phyloP scores from a whole-genome alignment of 2,113 vertebrate species.

The Marcusenius ussheri region DNA sequence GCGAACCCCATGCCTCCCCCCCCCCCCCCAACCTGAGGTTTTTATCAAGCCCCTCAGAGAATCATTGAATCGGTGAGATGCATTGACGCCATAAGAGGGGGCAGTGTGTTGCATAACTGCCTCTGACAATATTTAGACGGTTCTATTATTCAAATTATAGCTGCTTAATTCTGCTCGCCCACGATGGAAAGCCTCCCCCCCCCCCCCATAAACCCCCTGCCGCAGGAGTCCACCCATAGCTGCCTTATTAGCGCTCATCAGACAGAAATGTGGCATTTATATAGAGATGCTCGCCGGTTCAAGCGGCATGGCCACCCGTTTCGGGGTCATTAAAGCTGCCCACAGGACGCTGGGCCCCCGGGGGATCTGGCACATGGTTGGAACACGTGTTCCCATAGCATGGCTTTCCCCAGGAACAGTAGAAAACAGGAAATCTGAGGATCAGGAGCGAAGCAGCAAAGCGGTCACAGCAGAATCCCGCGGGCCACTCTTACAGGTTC shows the following conservation, averaged over 20 bases:
- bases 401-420: background rate
- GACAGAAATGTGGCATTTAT: background rate
- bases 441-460: background rate
- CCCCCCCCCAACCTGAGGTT: background rate
- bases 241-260: background rate
- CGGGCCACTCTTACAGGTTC: background rate
- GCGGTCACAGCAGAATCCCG: background rate
- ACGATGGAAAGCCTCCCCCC: background rate
- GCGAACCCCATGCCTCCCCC: background rate
- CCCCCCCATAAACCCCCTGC: background rate
- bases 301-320: background rate
- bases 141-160: background rate
- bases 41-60: background rate
- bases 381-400: background rate
- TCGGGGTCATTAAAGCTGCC: background rate
- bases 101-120: background rate
- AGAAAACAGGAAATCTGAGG: background rate
- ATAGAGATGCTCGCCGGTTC: background rate
- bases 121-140: conserved; percentile 3
- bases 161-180: background rate
- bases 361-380: background rate
- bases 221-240: background rate
- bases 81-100: background rate
- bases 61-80: background rate
- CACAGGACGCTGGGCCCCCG: background rate